Evolutionary conservation across 2,888 invertebrate species (phyloP).

Genomic region (Tachystola acroxantha): DNA sequence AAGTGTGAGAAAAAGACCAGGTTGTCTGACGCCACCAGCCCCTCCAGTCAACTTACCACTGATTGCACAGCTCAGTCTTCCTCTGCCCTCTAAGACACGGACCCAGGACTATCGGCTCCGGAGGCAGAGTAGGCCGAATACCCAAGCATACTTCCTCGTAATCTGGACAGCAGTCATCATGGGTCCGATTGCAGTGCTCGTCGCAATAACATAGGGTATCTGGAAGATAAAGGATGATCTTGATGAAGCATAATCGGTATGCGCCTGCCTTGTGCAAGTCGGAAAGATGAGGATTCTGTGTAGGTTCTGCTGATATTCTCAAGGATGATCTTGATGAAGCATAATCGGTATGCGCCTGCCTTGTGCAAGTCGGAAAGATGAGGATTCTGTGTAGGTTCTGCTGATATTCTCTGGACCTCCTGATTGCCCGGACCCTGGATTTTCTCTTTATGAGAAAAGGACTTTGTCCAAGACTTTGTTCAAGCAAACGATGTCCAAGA

Average conservation of each 20-base stretch:
- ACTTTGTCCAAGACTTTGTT: no score
- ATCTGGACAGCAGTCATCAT: constrained; percentile 96
- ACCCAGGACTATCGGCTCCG: constrained; percentile 30
- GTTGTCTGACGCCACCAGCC: no score
- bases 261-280: neutral
- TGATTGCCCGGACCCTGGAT: no score
- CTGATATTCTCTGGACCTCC: no score
- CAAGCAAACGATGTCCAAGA: no score
- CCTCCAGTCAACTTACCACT: constrained; percentile 82
- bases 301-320: no score
- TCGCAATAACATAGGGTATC: constrained; percentile 97
- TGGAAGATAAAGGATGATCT: constrained; percentile 34
- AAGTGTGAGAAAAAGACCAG: no score
- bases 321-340: no score
- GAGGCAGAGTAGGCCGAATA: constrained; percentile 17
- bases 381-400: neutral
- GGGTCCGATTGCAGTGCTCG: constrained; percentile 89
- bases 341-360: neutral
- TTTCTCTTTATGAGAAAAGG: no score
- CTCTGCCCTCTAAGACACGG: constrained; percentile 78
- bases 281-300: neutral
- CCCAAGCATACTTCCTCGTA: constrained; percentile 84
- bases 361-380: neutral
- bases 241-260: neutral
- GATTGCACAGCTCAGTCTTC: constrained; percentile 83